A percentile compares a stretch with the other conserved stretches of the same genome.
Evolutionary conservation across 2,113 vertebrate species (phyloP).

Genomic region (Grallaria varia): DNA sequence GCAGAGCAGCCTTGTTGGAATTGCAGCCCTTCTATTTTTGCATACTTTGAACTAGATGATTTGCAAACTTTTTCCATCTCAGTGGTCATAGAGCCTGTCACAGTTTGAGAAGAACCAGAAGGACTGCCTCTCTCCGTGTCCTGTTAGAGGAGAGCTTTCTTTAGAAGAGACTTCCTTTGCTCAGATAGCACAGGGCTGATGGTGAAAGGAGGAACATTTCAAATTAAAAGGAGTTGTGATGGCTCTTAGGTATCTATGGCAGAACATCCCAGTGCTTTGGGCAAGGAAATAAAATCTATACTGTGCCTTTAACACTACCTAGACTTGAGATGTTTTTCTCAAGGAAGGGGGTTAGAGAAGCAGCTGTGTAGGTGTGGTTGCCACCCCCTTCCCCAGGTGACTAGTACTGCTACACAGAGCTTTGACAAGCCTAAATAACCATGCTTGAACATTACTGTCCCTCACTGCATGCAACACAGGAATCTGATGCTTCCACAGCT

Average conservation of each 20-base stretch:
- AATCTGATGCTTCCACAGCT: neutral
- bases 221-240: neutral
- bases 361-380: neutral
- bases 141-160: neutral
- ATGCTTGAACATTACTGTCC: neutral
- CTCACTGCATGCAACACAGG: neutral
- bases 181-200: neutral
- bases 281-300: neutral
- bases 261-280: neutral
- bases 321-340: neutral
- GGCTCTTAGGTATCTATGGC: neutral
- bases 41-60: neutral
- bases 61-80: conserved; percentile 38
- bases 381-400: neutral
- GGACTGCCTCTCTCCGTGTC: neutral
- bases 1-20: neutral
- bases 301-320: neutral
- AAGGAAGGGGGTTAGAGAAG: neutral
- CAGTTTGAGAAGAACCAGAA: conserved; percentile 31
- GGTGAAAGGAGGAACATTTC: neutral
- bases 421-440: neutral
- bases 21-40: conserved; percentile 27
- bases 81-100: neutral
- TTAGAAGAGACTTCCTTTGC: neutral
- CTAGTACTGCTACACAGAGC: neutral